Evolutionary conservation across 2,113 vertebrate species (phyloP), one percentile per base, ranked within the genome.

Genomic region (Triplophysa siluroides): DNA sequence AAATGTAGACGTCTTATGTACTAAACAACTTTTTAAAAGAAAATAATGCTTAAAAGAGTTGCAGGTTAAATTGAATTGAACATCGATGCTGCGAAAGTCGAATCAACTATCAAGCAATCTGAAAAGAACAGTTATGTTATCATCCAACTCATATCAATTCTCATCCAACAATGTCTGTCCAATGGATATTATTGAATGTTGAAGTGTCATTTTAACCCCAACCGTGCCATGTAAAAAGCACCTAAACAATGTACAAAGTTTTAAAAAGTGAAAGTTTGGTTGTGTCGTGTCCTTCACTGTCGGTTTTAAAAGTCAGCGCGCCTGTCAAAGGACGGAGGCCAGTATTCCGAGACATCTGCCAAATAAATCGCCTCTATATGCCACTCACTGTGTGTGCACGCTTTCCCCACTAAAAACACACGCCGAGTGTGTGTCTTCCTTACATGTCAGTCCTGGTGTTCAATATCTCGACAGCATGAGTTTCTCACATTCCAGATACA

Each of bases 321-420:
- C 16, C 41, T 62, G 78, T 83, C 78, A 81, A 56, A 68, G 18
- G 13, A 71, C 67, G 12, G 33, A 14, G 54, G 68, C 50, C 72
- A 33, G 58, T 62, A 71, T 66, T 62, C 68, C 6, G 43, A 73
- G 76, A 81, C 75, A 73, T 65, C 29, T 78, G 83, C 83, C 83
- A 84, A 84, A 77, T 12, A 24, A 64, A 21, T 9, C 74, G 73
- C 67, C 67, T 76, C 74, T 66, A 73, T 70, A 68, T 78, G 78
- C 62, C 82, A 83, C 16, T 76, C 73, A 63, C 73, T 24, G 8
- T 43, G 26, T 56, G 33, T 74, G 71, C 38, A 56, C 16, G n/a
- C 41, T 0, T 26, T 58, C 73, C 54, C 24, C 45, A 58, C 33
- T 12, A 47, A 33, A 41, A 64, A 61, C 60, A 79, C 63, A 58